Evolutionary conservation across 2,888 invertebrate genomes (phyloP), one percentile per base, ranked within the genome.

Genomic region (Bombylius major): DNA sequence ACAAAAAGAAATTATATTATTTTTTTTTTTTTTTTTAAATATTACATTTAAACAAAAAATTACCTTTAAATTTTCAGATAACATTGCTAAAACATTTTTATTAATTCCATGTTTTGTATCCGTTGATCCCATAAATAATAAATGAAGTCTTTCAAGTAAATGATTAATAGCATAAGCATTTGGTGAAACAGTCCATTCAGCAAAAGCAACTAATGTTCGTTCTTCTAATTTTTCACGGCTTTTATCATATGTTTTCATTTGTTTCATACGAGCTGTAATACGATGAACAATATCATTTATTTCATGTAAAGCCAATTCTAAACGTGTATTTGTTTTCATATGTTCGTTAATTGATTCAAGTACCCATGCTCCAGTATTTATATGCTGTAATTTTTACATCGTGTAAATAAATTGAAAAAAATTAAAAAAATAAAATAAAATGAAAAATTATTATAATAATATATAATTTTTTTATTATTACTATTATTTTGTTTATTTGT

Each of bases 161-260:
- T 81, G 80, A 39, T 81, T 79, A 55, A 88, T 74, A 4, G 86
- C 84, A 49, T 79, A 76, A 0, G 81, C 73, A 63, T 81, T 80
- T 63, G 84, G 84, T 1, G 86, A 82, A 4, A 87, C 82, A 47
- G 83, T 82, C 73, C 79, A 80, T 61, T 76, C 77, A 0, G 88
- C 86, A 66, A 88, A 89, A 65, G 82, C 79, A 65, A 84, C 77
- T 61, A 89, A 66, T 7, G 89, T 89, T 58, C 76, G 75, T 60
- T 75, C 69, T 67, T 88, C 86, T 61, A 82, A 72, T 57, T 76
- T 76, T 42, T 76, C 70, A 61, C 77, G 76, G 51, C 77, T 65
- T 4, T 73, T 69, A 54, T 80, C 77, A 66, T 84, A 82, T 54
- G 77, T 77, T 59, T 77, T 68, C 81, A 86, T 83, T 64, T 78